Base-by-base conservation (phyloP, 2,888 invertebrate genomes). In the Pinctada fucata region DNA sequence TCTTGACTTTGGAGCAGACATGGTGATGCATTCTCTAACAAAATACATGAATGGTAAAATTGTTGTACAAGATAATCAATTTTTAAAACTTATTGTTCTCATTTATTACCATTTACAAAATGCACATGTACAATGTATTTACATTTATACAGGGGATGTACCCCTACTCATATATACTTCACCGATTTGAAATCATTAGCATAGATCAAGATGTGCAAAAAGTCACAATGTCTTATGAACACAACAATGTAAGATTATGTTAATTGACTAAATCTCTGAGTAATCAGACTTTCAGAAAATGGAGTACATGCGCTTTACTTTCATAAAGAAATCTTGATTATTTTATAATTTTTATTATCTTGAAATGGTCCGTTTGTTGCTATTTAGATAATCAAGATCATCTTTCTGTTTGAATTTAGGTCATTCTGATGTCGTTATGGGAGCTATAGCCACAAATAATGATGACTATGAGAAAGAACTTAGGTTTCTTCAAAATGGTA, bases 341-440 rank as follows among this genome's bases (percentile, higher is more conserved):
- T 31, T 31, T 31, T 31, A 31, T 31, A 31, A 31, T 31, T 31
- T 31, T 31, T 31, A 31, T 31, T 31, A 31, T 31, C 31, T 31
- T 31, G 31, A 31, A 31, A 31, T 31, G 31, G 31, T 31, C 31
- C 31, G 31, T 31, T 31, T 31, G 31, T 31, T 31, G 31, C 31
- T 31, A 31, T 31, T 31, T 31, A 31, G 31, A 31, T 31, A 31
- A 31, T 31, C 31, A 31, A 31, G 31, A 31, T 31, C 31, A 31
- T 31, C 31, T 69, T 73, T 78, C 13, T 45, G 71, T 81, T 72
- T 58, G 48, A 50, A 80, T 82, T 4, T 83, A 92, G 93, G 99
- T 0, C 99, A 99, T 93, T 96, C 97, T 0, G 99, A 99, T 93
- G 96, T 98, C 45, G 95, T 99, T 4, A 99, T 99, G 99, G 99